Evolutionary conservation across 2,888 invertebrate species (phyloP), one percentile per base, ranked within the genome.

Genomic region (Proisotoma minuta): DNA sequence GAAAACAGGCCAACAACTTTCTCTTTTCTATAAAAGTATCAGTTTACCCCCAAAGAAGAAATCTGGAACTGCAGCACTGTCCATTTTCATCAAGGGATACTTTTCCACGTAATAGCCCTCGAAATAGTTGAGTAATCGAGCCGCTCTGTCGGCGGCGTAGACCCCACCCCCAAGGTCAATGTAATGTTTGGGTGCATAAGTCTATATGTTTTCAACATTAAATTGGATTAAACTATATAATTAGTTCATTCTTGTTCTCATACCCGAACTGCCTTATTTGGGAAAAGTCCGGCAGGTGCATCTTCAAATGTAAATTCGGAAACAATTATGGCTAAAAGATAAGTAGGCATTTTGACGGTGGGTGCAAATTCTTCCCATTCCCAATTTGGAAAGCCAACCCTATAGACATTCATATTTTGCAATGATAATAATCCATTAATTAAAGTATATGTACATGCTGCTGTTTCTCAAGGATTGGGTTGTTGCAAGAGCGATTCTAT

Each of bases 151-250:
- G 2, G 68, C 65, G 24, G 68, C 68, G 39, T 69, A 69, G 15
- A 56, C 54, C 4, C 66, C 69, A 3, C 52, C 63, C 12, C 39
- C 3, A 1, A 40, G 60, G 0, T 59, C 48, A 56, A 69, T 69
- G 43, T 64, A 66, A 59, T 69, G 69, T 24, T 59, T 39, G 2
- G 69, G 66, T 5, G 69, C 69, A 40, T 69, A 69, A 0, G 69
- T 66, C 69, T 69, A 20, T 26, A 43, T 28, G 8, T 26, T 43
- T 3, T 24, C n/a, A 15, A 57, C 15, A 24, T 8, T 5, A 40
- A 26, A 12, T 48, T 48, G 22, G 10, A 20, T 15, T 18, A 12
- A 48, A 18, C 34, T 23, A 22, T 24, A 23, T 22, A 10, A 18
- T 51, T 12, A 10, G 5, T 22, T 10, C 23, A 24, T 24, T 12